A percentile compares a stretch with the other conserved stretches of the same genome.
Conservation (phyloP, 2,888 invertebrate species). For the Noctua comes region DNA sequence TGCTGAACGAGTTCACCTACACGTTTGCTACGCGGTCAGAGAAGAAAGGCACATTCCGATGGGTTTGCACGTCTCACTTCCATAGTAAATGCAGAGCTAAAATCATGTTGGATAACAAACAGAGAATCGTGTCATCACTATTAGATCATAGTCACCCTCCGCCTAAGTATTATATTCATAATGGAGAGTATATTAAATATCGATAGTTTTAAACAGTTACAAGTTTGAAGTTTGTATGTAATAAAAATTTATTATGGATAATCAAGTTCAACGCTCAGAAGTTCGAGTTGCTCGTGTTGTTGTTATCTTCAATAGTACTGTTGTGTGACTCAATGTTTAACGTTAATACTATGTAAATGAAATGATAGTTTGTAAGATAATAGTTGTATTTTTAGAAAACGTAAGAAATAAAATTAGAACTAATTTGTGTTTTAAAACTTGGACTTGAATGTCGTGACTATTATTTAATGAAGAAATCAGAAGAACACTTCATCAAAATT, state of each 20-base stretch:
- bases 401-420: background rate
- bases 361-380: too few species aligned
- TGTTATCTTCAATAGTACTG: background rate
- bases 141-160: conserved; percentile 26
- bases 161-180: conserved; percentile 34
- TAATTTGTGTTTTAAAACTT: background rate
- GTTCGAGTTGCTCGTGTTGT: background rate
- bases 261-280: background rate
- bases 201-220: conserved; percentile 4
- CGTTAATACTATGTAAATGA: too few species aligned
- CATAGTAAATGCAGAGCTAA: too few species aligned
- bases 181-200: conserved; percentile 47
- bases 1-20: too few species aligned
- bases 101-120: too few species aligned
- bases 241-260: background rate
- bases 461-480: background rate
- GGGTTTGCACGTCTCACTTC: too few species aligned
- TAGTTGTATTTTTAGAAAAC: too few species aligned
- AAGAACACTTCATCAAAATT: background rate
- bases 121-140: too few species aligned
- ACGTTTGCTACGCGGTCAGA: too few species aligned
- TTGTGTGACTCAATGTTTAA: too few species aligned
- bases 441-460: background rate
- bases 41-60: too few species aligned
- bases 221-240: background rate